These are phyloP conservation scores for Spea bombifrons DNA, from an alignment of 2,113 vertebrate species.

Conservation along the genomic window DNA sequence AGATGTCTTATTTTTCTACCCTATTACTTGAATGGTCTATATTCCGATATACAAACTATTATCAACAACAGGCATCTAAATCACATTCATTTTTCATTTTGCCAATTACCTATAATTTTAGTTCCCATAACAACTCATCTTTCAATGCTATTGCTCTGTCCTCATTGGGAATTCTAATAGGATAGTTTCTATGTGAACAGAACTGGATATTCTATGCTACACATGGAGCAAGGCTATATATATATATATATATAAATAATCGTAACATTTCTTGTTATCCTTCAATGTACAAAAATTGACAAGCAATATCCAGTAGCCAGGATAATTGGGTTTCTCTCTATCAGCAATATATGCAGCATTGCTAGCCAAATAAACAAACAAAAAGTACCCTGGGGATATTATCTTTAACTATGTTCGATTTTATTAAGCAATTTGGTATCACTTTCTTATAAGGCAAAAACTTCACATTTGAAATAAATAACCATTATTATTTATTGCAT, in stretches of 20 bases:
- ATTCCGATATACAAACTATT: too few relatives aligned
- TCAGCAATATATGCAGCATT: too few relatives aligned
- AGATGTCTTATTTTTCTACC: too few relatives aligned
- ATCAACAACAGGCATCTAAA: neutral
- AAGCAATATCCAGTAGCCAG: neutral
- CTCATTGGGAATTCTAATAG: constrained; percentile 26
- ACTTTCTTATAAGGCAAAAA: too few relatives aligned
- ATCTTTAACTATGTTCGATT: too few relatives aligned
- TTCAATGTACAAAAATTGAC: neutral
- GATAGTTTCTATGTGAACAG: constrained; percentile 37
- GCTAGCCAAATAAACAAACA: too few relatives aligned
- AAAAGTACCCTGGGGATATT: too few relatives aligned
- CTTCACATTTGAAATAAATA: too few relatives aligned
- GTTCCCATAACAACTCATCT: constrained; percentile 38
- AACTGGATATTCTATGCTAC: constrained; percentile 4
- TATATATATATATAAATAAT: neutral
- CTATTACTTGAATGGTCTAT: neutral
- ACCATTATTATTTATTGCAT: too few relatives aligned
- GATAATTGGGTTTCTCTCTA: neutral
- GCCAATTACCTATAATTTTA: neutral
- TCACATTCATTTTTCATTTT: neutral
- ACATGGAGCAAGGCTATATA: neutral
- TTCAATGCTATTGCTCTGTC: neutral
- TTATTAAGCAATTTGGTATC: too few relatives aligned
- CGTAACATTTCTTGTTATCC: neutral